Conservation (phyloP, 2,888 invertebrate species). For the Epinotia nisella region DNA sequence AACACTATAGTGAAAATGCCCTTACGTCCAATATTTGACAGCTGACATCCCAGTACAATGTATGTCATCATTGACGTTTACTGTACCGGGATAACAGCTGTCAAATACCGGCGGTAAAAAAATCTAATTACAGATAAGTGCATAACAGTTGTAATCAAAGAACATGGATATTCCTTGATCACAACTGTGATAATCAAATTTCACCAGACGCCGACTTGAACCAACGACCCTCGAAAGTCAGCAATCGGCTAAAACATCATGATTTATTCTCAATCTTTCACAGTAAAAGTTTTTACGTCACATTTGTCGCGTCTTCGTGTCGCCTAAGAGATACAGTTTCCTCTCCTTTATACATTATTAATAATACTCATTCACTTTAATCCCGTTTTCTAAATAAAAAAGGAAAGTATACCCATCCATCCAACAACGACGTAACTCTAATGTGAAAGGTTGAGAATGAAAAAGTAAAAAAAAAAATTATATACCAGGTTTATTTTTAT, state of each 20-base stretch:
- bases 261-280: conserved; percentile 28
- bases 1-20: no score
- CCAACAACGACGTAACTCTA: no score
- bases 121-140: no score
- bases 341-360: conserved; percentile 21
- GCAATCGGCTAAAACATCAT: conserved; percentile 34
- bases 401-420: background rate
- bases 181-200: background rate
- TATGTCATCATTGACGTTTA: no score
- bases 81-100: no score
- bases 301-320: conserved; percentile 8
- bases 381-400: conserved; percentile 23
- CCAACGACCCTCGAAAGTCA: conserved; percentile 1
- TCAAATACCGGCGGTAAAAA: no score
- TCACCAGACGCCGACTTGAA: background rate
- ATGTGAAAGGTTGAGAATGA: no score
- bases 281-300: conserved; percentile 14
- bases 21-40: no score
- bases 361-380: conserved; percentile 26
- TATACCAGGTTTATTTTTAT: no score
- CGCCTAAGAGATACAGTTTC: conserved; percentile 14
- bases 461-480: no score
- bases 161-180: background rate
- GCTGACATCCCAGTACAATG: no score
- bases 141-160: no score